Evolutionary conservation across 2,797 vertebrate genomes (phyloP).

Genomic region (Gouania willdenowi): DNA sequence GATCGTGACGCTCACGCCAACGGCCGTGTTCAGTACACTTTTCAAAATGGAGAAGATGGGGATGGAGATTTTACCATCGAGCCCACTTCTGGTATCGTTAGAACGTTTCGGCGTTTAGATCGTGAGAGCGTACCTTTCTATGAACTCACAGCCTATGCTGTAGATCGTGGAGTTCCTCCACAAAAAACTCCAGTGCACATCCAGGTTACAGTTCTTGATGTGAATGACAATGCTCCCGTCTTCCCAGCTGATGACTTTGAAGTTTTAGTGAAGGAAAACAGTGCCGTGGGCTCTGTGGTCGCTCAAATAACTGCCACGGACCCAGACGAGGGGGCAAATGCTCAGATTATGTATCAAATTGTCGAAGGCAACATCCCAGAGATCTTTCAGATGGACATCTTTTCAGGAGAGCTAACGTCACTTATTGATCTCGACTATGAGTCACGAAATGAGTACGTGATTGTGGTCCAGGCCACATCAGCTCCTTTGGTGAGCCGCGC

Average conservation of each 20-base stretch:
- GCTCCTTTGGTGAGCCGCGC: constrained; percentile 96
- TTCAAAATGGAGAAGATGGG: constrained; percentile 96
- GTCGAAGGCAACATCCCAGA: constrained; percentile 98
- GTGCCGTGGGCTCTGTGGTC: constrained; percentile 92
- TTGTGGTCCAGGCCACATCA: constrained; percentile 97
- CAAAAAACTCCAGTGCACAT: constrained; percentile 91
- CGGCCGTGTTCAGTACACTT: constrained; percentile 94
- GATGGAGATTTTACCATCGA: constrained; percentile 98
- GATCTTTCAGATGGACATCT: constrained; percentile 99
- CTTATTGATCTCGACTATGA: constrained; percentile 97
- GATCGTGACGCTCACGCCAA: constrained; percentile 94
- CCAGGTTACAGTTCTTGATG: constrained; percentile 91
- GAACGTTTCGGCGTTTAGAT: constrained; percentile 89
- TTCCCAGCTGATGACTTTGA: constrained; percentile 96
- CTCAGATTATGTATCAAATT: constrained; percentile 98
- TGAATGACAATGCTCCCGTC: constrained; percentile 95
- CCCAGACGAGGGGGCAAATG: constrained; percentile 92
- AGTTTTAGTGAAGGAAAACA: constrained; percentile 94
- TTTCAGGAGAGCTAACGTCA: constrained; percentile 97
- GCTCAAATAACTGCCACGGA: constrained; percentile 92
- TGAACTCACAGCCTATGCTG: constrained; percentile 90
- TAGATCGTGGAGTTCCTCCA: constrained; percentile 92
- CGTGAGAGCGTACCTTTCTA: constrained; percentile 91
- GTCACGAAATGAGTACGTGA: constrained; percentile 86
- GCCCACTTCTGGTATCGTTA: constrained; percentile 93